Base-by-base conservation (phyloP, 2,797 vertebrate species). In the Clamator glandarius region DNA sequence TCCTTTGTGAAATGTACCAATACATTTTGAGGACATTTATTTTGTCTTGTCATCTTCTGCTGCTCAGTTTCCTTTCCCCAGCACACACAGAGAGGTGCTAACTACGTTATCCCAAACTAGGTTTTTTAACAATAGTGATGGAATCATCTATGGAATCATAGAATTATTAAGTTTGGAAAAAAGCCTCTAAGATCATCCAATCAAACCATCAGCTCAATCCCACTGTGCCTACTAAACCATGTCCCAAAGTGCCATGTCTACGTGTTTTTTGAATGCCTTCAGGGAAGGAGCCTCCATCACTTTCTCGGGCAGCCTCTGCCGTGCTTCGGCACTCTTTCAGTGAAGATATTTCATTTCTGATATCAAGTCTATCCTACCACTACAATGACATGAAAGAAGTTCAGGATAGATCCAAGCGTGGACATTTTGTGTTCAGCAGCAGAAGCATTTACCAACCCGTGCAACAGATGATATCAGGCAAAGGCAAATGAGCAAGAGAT, bases 401-500 rank as follows among this genome's bases (percentile, higher is more conserved):
- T 86, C 77, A 20, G n/a, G 29, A 33, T 23, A 26, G 28, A 14
- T 35, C 33, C 55, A 79, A 13, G 18, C 25, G 39, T 1, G 24
- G 39, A 15, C 7, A 2, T 0, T 1, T n/a, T 61, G 19, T 1
- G 0, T 8, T 57, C 58, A 62, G n/a, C n/a, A 44, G 28, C 35
- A 62, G 33, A 14, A 67, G 8, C 35, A 29, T 50, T 82, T 79
- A 26, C n/a, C 70, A 57, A 0, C 31, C 74, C 24, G 6, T 44
- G 4, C 3, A 8, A 24, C 3, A 59, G 35, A 23, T 25, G 9
- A 31, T 20, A 55, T 16, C 28, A 41, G 42, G 9, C 6, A 75
- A 81, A 82, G 70, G 46, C 13, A 76, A 74, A 57, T 15, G 31
- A 90, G 21, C 15, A 78, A 52, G 24, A 29, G 23, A 35, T 3